Evolutionary conservation across 2,797 vertebrate genomes (phyloP).

Genomic region (Brotula barbata): DNA sequence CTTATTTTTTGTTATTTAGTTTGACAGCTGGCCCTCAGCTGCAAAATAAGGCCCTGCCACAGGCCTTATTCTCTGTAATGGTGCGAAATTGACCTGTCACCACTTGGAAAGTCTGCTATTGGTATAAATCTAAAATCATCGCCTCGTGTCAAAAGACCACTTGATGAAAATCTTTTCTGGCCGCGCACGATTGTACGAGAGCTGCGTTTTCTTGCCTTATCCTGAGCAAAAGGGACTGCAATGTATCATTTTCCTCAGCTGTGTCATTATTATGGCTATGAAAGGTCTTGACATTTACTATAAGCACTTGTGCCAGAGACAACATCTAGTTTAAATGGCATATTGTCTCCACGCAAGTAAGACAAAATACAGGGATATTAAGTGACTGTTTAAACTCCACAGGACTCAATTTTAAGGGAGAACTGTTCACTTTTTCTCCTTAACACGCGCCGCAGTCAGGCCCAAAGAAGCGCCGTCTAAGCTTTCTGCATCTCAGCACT

Average conservation of each 20-base stretch:
- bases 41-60: slow-evolving; percentile 46
- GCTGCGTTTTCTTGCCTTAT: slow-evolving; percentile 43
- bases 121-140: slow-evolving; percentile 72
- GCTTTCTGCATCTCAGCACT: slow-evolving; percentile 62
- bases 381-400: slow-evolving; percentile 36
- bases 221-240: slow-evolving; percentile 43
- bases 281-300: slow-evolving; percentile 78
- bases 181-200: slow-evolving; percentile 50
- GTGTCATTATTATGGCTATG: slow-evolving; percentile 67
- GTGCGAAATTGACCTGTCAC: slow-evolving; percentile 76
- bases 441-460: slow-evolving; percentile 34
- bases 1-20: slow-evolving; percentile 62
- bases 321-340: slow-evolving; percentile 57
- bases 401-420: slow-evolving; percentile 37
- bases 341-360: slow-evolving; percentile 20
- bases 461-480: slow-evolving; percentile 23
- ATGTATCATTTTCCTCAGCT: slow-evolving; percentile 66
- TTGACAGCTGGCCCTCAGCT: slow-evolving; percentile 62
- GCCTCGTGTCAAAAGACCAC: slow-evolving; percentile 54
- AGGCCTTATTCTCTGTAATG: slow-evolving; percentile 60
- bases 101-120: slow-evolving; percentile 69
- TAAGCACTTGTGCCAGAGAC: slow-evolving; percentile 65
- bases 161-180: slow-evolving; percentile 69
- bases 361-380: slow-evolving; percentile 44
- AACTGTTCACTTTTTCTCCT: slow-evolving; percentile 42